phyloP scores from a whole-genome alignment of 2,113 vertebrate species.

The Asarcornis scutulata region DNA sequence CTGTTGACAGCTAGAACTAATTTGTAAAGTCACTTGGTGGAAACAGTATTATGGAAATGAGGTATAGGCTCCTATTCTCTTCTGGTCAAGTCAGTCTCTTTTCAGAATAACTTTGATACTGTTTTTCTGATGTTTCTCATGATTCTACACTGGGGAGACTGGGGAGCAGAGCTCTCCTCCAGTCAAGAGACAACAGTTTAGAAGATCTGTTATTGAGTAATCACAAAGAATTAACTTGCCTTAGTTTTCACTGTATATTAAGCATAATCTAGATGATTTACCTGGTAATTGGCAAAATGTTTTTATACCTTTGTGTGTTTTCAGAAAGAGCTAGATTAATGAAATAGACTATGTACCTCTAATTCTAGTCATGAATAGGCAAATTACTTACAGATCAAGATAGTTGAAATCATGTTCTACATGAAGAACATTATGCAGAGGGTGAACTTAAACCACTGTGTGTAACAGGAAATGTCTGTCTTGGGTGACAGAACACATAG shows the following conservation, averaged over 20 bases:
- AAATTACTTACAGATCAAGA: neutral
- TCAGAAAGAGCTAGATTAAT: neutral
- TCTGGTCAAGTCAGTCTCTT: neutral
- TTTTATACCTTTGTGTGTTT: neutral
- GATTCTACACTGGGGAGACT: neutral
- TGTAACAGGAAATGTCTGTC: neutral
- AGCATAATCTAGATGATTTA: neutral
- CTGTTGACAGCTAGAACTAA: neutral
- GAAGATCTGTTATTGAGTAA: neutral
- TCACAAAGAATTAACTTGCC: rapidly evolving
- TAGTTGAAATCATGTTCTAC: neutral
- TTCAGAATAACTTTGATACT: neutral
- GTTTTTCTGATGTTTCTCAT: neutral
- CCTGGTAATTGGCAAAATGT: neutral
- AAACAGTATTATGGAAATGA: neutral
- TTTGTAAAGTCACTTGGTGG: neutral
- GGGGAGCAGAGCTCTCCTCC: neutral
- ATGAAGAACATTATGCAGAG: neutral
- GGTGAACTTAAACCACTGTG: neutral
- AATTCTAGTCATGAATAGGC: neutral
- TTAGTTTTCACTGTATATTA: neutral
- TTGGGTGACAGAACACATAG: neutral
- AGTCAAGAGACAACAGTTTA: neutral
- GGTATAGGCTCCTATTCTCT: neutral
- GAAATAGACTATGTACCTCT: neutral